A percentile compares a stretch with the other conserved stretches of the same genome.
Evolutionary conservation across 2,888 invertebrate genomes (phyloP).

Genomic region (Stenotaenia linearis): DNA sequence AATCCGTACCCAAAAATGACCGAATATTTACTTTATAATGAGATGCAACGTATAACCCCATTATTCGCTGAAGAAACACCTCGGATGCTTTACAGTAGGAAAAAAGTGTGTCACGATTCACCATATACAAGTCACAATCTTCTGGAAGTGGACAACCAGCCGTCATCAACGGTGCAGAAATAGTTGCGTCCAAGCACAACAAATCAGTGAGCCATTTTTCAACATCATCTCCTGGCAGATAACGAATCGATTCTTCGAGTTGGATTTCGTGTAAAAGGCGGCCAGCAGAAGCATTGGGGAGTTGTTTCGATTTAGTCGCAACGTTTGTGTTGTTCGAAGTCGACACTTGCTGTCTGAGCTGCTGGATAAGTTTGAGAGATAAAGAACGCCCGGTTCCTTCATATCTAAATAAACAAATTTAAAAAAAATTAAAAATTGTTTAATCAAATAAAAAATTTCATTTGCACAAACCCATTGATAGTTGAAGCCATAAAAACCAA

Average conservation of each 20-base stretch:
- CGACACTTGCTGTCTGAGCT: slow-evolving; percentile 62
- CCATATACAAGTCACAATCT: slow-evolving; percentile 65
- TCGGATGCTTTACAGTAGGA: slow-evolving; percentile 92
- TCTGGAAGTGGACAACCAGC: slow-evolving; percentile 85
- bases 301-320: background rate
- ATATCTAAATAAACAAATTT: slow-evolving; percentile 54
- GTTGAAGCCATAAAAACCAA: slow-evolving; percentile 94
- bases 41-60: slow-evolving; percentile 91
- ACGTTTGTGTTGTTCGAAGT: background rate
- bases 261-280: slow-evolving; percentile 50
- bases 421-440: background rate
- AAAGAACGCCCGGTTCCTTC: slow-evolving; percentile 96
- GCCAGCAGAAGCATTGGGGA: slow-evolving; percentile 39
- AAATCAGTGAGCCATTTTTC: slow-evolving; percentile 88
- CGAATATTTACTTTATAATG: slow-evolving; percentile 76
- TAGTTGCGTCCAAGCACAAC: slow-evolving; percentile 81
- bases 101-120: slow-evolving; percentile 79
- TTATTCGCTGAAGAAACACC: slow-evolving; percentile 82
- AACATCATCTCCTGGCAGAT: slow-evolving; percentile 75
- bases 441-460: background rate
- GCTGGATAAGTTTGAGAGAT: slow-evolving; percentile 87
- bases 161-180: slow-evolving; percentile 57
- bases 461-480: slow-evolving; percentile 67
- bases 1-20: background rate
- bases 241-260: slow-evolving; percentile 91